A percentile compares a stretch with the other conserved stretches of the same genome.
Conservation (phyloP, 2,797 vertebrate genomes). For the Acanthopagrus latus region DNA sequence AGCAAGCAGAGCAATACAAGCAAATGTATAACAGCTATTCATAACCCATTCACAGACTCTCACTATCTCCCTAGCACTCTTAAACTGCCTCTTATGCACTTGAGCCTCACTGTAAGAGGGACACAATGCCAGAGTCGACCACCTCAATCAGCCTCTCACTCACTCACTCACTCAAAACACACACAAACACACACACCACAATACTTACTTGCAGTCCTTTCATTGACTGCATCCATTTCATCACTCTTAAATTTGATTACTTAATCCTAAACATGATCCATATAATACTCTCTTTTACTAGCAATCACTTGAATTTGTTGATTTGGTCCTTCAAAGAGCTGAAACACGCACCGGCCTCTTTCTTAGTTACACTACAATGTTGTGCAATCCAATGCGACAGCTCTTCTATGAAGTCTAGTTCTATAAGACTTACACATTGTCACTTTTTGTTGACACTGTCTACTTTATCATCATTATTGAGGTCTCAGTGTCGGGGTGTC, state of each 20-base stretch:
- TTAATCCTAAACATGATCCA: background rate
- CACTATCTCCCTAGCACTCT: slow-evolving; percentile 73
- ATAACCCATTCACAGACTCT: slow-evolving; percentile 77
- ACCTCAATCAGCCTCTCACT: slow-evolving; percentile 74
- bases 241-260: slow-evolving; percentile 14
- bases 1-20: slow-evolving; percentile 68
- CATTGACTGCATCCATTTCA: slow-evolving; percentile 19
- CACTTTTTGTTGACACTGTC: too few species aligned
- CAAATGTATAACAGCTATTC: slow-evolving; percentile 79
- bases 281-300: background rate
- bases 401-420: too few species aligned
- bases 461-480: too few species aligned
- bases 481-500: too few species aligned
- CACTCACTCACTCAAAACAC: slow-evolving; percentile 43
- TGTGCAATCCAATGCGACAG: too few species aligned
- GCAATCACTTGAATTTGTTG: background rate
- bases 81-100: slow-evolving; percentile 73
- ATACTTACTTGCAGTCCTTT: slow-evolving; percentile 27
- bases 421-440: too few species aligned
- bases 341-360: too few species aligned
- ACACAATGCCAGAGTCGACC: slow-evolving; percentile 66
- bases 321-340: background rate
- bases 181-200: background rate
- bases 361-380: too few species aligned
- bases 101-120: slow-evolving; percentile 67